Evolutionary conservation across 2,888 invertebrate species (phyloP).

Genomic region (Harpalus rufipes): DNA sequence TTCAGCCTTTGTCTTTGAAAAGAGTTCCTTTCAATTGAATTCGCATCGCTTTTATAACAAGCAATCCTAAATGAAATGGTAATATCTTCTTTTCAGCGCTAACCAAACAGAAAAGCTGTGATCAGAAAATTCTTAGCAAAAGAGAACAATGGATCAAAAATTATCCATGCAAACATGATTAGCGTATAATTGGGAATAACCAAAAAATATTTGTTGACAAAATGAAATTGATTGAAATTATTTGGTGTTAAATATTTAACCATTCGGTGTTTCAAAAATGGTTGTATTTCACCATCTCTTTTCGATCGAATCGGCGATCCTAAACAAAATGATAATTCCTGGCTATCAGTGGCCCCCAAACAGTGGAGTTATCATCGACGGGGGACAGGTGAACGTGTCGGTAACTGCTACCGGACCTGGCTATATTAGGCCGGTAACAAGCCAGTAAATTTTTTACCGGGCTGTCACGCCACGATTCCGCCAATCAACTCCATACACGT

Average conservation of each 20-base stretch:
- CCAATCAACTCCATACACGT: slow-evolving; percentile 66
- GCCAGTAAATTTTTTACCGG: slow-evolving; percentile 63
- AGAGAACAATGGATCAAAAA: too few species aligned
- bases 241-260: too few species aligned
- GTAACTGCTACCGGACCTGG: slow-evolving; percentile 53
- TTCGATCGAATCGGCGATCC: slow-evolving; percentile 7
- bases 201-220: too few species aligned
- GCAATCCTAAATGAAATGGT: slow-evolving; percentile 2
- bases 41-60: not conserved
- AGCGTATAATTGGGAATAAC: too few species aligned
- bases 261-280: too few species aligned
- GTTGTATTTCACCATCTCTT: too few species aligned
- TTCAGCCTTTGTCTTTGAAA: not conserved
- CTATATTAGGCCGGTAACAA: slow-evolving; percentile 66
- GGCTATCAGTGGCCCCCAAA: slow-evolving; percentile 57
- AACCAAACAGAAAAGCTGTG: not conserved
- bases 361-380: slow-evolving; percentile 45
- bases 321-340: slow-evolving; percentile 64
- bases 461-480: slow-evolving; percentile 58
- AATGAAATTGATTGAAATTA: too few species aligned
- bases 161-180: too few species aligned
- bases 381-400: slow-evolving; percentile 63
- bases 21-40: not conserved
- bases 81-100: not conserved
- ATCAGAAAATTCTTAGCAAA: too few species aligned